Base-by-base conservation (phyloP, 2,797 vertebrate species). In the Chloroceryle inda region DNA sequence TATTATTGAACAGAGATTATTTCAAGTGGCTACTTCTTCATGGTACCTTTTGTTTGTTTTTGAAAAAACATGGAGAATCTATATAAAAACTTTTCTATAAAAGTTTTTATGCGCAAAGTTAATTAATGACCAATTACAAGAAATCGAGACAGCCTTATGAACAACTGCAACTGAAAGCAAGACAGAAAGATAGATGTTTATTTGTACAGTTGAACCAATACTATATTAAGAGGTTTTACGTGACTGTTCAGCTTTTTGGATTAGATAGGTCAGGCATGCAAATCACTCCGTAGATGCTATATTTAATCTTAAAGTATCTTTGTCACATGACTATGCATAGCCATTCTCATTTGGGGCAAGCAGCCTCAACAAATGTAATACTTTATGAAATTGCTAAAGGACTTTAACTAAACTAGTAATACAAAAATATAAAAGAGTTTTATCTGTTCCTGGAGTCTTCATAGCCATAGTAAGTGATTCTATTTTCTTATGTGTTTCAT, bases 251-350 rank as follows among this genome's bases (percentile, higher is more conserved):
- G 79, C 16, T 89, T 80, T 61, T 71, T 92, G 91, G 94, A 96
- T 80, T 47, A 45, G 96, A 97, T 72, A 94, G 81, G 15, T 91
- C 94, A 97, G 96, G 94, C 94, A 97, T 94, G 96, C 53, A 27
- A 88, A 82, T 84, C n/a, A 52, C 87, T 5, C 88, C 53, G 73
- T 44, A 42, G 95, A 72, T 91, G 83, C 98, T 98, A 98, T 97
- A 98, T 98, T 98, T 98, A 98, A 80, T 71, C 95, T 72, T 93
- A 7, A 88, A 92, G 86, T 94, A 45, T 67, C 91, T 92, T 88
- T 82, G 83, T 85, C 92, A 81, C 92, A 76, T 90, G 85, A 67
- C 96, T 98, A 96, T 97, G 96, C 96, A 97, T 97, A 98, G 94
- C 92, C 77, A 82, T 90, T 91, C 86, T 85, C 71, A 62, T 78